A percentile compares a stretch with the other conserved stretches of the same genome.
Conservation (phyloP, 2,113 vertebrate species). For the Percopsis transmontana region DNA sequence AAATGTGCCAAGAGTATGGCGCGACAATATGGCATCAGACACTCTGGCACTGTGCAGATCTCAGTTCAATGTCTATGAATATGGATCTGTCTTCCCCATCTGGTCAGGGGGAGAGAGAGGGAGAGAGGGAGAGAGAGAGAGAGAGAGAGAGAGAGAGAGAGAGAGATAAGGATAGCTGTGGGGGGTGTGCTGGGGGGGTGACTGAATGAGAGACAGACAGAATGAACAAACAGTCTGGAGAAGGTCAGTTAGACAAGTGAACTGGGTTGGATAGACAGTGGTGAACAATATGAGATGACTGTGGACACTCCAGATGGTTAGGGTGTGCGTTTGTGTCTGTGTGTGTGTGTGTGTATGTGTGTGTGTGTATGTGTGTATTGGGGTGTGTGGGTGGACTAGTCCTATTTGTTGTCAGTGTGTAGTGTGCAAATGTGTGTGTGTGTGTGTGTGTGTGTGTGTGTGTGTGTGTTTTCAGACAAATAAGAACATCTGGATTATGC, state of each 20-base stretch:
- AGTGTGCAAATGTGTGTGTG: slow-evolving; percentile 4
- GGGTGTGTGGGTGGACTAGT: slow-evolving; percentile 6
- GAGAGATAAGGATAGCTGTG: no score
- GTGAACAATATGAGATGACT: slow-evolving; percentile 71
- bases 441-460: slow-evolving; percentile 19
- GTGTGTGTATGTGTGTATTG: slow-evolving; percentile 17
- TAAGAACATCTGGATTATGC: slow-evolving; percentile 57
- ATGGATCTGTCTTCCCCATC: slow-evolving; percentile 58
- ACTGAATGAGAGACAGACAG: slow-evolving; percentile 42
- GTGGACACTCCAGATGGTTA: slow-evolving; percentile 71
- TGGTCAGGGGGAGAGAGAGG: slow-evolving; percentile 42
- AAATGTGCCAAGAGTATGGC: slow-evolving; percentile 40
- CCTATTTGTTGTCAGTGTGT: no score
- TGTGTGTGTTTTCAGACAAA: slow-evolving; percentile 33
- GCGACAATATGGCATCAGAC: slow-evolving; percentile 49
- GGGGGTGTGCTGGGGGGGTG: no score
- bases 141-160: slow-evolving; percentile 8
- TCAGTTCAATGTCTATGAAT: slow-evolving; percentile 15
- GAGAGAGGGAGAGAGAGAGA: neutral
- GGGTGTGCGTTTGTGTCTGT: slow-evolving; percentile 28
- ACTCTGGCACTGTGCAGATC: slow-evolving; percentile 43
- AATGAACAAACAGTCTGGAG: neutral
- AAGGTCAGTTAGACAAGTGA: slow-evolving; percentile 46
- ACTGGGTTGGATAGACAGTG: slow-evolving; percentile 67
- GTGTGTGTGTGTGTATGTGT: slow-evolving; percentile 11